Conservation (phyloP, 2,888 invertebrate genomes). For the Metalampra italica region DNA sequence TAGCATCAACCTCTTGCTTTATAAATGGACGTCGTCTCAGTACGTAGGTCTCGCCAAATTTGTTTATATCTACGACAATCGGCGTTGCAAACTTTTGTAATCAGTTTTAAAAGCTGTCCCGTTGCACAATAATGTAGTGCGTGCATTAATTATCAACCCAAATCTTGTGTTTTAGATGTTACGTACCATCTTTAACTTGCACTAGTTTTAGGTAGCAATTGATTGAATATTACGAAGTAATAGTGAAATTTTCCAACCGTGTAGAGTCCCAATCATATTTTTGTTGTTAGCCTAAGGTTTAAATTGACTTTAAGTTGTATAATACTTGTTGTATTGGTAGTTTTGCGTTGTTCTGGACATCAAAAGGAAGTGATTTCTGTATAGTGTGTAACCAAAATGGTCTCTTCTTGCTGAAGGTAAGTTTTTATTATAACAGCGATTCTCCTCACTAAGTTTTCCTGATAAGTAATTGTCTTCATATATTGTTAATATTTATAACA, state of each 20-base stretch:
- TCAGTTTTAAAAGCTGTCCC: slow-evolving; percentile 61
- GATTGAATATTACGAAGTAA: slow-evolving; percentile 33
- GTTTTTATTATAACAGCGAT: slow-evolving; percentile 7
- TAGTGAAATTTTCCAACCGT: slow-evolving; percentile 30
- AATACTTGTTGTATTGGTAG: slow-evolving; percentile 43
- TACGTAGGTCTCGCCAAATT: slow-evolving; percentile 62
- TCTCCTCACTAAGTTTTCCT: slow-evolving; percentile 4
- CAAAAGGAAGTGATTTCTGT: slow-evolving; percentile 10
- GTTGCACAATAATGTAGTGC: slow-evolving; percentile 61
- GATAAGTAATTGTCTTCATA: too few species aligned
- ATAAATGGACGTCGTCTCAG: slow-evolving; percentile 71
- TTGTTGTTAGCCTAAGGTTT: slow-evolving; percentile 40
- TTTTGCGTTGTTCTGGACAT: slow-evolving; percentile 31
- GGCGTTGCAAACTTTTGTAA: slow-evolving; percentile 71
- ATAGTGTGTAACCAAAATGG: slow-evolving; percentile 19
- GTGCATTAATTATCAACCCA: slow-evolving; percentile 47
- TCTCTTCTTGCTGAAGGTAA: slow-evolving; percentile 23
- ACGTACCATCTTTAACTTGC: slow-evolving; percentile 43
- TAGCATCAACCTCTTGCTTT: slow-evolving; percentile 66
- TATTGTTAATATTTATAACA: slow-evolving; percentile 7
- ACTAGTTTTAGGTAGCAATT: slow-evolving; percentile 34
- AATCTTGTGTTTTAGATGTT: slow-evolving; percentile 54
- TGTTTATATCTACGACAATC: slow-evolving; percentile 76
- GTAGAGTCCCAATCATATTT: slow-evolving; percentile 34
- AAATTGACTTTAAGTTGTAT: slow-evolving; percentile 32